Base-by-base conservation (phyloP, 2,113 vertebrate species). In the Etheostoma cragini region DNA sequence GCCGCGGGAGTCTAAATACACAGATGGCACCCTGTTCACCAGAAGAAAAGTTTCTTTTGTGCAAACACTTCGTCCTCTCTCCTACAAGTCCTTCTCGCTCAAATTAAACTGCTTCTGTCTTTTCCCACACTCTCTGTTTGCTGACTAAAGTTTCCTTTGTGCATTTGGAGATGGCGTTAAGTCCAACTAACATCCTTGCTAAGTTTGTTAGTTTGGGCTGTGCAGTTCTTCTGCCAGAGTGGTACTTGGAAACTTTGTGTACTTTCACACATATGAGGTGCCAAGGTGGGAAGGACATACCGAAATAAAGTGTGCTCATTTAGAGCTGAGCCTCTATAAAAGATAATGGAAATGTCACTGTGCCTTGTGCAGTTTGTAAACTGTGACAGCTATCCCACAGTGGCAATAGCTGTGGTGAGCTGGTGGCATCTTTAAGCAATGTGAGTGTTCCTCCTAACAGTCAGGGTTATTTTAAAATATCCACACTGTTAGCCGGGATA, bases 341-440 rank as follows among this genome's bases (percentile, higher is more conserved):
- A 75, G 69, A 83, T 64, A 58, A 85, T 72, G 76, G 72, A 83
- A 81, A 76, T 73, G 56, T 81, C 78, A 73, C 33, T 42, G 52
- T 68, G 61, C 50, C 26, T 82, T 58, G 67, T 74, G 60, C 42
- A 19, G 82, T 77, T 73, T 76, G 61, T 81, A 79, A 52, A 49
- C 15, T 26, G 47, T 76, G 70, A 87, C 65, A 78, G 69, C 45
- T 50, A 26, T 58, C 58, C 60, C 57, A 65, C 17, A 46, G 67
- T 65, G 56, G 52, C 17, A 14, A 54, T 62, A 57, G 47, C 75
- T 76, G 61, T 49, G 70, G 57, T 52, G 61, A 65, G 70, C 60
- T 14, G 57, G 61, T 69, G 70, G 66, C 62, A 79, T 87, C 85
- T 78, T 60, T 26, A 80, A 67, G 60, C 67, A 69, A 53, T 35